phyloP scores from a whole-genome alignment of 2,888 invertebrate genomes.

The Silvanus unidentatus region DNA sequence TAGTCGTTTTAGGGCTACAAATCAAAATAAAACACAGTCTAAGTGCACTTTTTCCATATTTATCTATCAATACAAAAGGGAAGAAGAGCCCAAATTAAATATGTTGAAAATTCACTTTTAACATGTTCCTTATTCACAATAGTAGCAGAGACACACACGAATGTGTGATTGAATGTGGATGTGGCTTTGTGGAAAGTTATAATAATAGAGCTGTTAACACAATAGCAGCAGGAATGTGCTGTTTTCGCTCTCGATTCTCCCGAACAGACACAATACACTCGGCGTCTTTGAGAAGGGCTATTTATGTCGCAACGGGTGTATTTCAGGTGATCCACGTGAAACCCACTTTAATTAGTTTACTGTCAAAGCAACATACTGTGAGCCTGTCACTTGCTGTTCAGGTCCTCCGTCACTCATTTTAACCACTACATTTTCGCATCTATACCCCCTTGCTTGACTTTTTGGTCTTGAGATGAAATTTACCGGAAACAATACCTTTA shows the following conservation, averaged over 20 bases:
- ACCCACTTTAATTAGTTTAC: constrained; percentile 38
- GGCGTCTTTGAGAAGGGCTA: constrained; percentile 29
- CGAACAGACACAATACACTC: constrained; percentile 8
- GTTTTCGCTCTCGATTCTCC: neutral
- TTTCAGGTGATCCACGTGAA: constrained; percentile 37
- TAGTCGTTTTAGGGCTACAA: neutral
- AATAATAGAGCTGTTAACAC: constrained; percentile 32
- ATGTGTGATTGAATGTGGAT: neutral
- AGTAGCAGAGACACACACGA: neutral
- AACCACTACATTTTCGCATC: too few species aligned
- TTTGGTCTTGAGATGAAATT: too few species aligned
- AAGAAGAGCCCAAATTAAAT: too few species aligned
- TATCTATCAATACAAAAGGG: too few species aligned
- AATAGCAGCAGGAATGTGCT: constrained; percentile 20
- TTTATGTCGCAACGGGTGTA: constrained; percentile 32
- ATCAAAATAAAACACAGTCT: too few species aligned
- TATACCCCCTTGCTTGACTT: too few species aligned
- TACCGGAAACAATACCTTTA: too few species aligned
- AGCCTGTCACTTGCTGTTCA: constrained; percentile 16
- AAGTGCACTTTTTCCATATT: neutral
- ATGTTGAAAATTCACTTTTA: neutral
- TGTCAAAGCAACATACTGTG: constrained; percentile 35
- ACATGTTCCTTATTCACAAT: neutral
- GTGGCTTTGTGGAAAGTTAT: constrained; percentile 18
- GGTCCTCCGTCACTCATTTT: neutral